Conservation (phyloP, 1,140 invertebrate species). For the Saccostrea echinata region DNA sequence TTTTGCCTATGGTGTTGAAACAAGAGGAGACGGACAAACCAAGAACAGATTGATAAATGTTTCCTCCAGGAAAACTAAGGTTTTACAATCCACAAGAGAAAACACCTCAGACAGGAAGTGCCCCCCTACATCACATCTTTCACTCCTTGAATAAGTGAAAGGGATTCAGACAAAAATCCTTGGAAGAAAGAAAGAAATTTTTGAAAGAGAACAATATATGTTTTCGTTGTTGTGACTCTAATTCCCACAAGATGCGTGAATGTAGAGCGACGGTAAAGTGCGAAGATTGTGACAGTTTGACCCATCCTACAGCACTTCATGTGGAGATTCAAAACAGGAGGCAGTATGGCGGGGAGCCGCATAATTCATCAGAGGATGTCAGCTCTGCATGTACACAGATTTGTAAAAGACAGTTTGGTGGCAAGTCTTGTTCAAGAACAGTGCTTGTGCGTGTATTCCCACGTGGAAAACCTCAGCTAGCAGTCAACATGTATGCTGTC, state of each 20-base stretch:
- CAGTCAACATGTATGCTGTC: conserved; percentile 38
- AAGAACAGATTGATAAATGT: too few species aligned
- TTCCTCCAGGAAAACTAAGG: too few species aligned
- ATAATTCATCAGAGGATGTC: neutral
- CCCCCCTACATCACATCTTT: conserved; percentile 3
- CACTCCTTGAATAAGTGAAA: conserved; percentile 27
- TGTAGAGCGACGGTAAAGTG: conserved; percentile 28
- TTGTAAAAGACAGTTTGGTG: neutral
- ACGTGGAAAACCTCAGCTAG: neutral
- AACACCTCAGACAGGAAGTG: neutral
- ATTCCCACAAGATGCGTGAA: conserved; percentile 7
- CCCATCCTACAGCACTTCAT: conserved; percentile 14
- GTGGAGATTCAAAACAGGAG: neutral
- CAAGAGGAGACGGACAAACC: neutral
- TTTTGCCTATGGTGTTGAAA: neutral
- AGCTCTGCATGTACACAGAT: conserved; percentile 14
- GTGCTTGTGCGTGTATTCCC: conserved; percentile 41
- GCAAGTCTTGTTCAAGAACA: conserved; percentile 31
- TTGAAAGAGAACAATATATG: conserved; percentile 32
- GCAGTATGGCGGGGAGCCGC: conserved; percentile 4
- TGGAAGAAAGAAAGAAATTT: neutral
- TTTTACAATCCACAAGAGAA: too few species aligned
- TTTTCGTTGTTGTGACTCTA: conserved; percentile 37
- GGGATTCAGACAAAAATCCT: neutral
- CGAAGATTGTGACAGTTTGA: conserved; percentile 28